Evolutionary conservation across 2,888 invertebrate species (phyloP).

Genomic region (Parasteatoda lunata): DNA sequence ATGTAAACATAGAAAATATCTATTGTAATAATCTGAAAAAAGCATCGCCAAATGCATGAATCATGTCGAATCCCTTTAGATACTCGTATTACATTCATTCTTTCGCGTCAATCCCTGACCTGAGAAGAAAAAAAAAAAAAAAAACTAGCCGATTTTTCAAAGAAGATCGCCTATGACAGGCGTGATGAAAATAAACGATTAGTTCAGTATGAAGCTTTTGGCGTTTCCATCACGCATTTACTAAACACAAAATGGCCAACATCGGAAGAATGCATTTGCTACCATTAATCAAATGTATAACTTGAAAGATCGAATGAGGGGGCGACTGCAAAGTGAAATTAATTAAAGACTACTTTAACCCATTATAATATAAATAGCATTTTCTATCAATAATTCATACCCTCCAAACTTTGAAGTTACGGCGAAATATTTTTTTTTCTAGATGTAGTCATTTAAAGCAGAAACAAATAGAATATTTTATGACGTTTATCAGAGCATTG

Average conservation of each 20-base stretch:
- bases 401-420: no score
- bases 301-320: slow-evolving; percentile 22
- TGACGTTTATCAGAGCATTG: no score
- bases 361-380: no score
- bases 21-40: background rate
- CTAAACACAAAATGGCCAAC: slow-evolving; percentile 25
- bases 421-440: no score
- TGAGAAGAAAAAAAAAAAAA: no score
- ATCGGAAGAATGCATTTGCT: slow-evolving; percentile 29
- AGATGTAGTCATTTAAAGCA: no score
- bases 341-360: no score
- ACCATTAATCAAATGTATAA: slow-evolving; percentile 51
- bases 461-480: no score
- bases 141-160: slow-evolving; percentile 29
- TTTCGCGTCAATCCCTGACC: slow-evolving; percentile 47
- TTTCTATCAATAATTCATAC: no score
- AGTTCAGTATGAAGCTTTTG: slow-evolving; percentile 38
- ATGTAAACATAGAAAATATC: background rate
- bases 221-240: slow-evolving; percentile 29
- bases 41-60: background rate
- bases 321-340: slow-evolving; percentile 13
- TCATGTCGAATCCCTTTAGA: background rate
- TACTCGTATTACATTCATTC: slow-evolving; percentile 15
- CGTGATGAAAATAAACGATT: slow-evolving; percentile 65
- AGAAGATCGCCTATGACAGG: slow-evolving; percentile 49